These are phyloP conservation scores for Porites rus DNA, from an alignment of 92 coral and sea anemone genomes.

Conservation along the genomic window DNA sequence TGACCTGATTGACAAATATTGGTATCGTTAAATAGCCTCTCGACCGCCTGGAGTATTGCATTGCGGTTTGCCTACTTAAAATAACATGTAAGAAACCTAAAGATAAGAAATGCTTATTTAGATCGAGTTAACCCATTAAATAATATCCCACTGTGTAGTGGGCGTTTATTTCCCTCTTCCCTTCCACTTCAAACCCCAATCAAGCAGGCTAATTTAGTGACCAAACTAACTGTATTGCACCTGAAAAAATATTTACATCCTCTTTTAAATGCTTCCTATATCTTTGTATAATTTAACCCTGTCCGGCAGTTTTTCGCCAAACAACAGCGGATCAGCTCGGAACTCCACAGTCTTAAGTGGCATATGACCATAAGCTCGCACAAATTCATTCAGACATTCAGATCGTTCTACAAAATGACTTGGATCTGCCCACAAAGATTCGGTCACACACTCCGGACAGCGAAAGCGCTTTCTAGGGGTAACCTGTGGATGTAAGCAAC, in stretches of 20 bases:
- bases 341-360: slow-evolving; percentile 95
- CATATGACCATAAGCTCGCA: slow-evolving; percentile 78
- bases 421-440: slow-evolving; percentile 93
- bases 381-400: slow-evolving; percentile 91
- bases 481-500: slow-evolving; percentile 60
- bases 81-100: too few species aligned
- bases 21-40: too few species aligned
- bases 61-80: too few species aligned
- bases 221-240: neutral
- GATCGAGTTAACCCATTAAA: too few species aligned
- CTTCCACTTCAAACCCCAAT: too few species aligned
- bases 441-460: slow-evolving; percentile 87
- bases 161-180: too few species aligned
- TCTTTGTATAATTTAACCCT: slow-evolving; percentile 78
- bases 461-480: slow-evolving; percentile 96
- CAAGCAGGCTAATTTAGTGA: neutral
- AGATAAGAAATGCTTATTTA: too few species aligned
- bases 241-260: neutral
- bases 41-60: too few species aligned
- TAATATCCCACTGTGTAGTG: too few species aligned
- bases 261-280: slow-evolving; percentile 70
- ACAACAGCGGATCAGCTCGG: slow-evolving; percentile 95
- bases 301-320: slow-evolving; percentile 88
- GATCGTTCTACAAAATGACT: slow-evolving; percentile 94
- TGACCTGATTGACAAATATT: too few species aligned